Percentiles rank a stretch among this genome's conserved stretches.
Evolutionary conservation across 2,888 invertebrate genomes (phyloP).

Genomic region (Adelognathus sp.): DNA sequence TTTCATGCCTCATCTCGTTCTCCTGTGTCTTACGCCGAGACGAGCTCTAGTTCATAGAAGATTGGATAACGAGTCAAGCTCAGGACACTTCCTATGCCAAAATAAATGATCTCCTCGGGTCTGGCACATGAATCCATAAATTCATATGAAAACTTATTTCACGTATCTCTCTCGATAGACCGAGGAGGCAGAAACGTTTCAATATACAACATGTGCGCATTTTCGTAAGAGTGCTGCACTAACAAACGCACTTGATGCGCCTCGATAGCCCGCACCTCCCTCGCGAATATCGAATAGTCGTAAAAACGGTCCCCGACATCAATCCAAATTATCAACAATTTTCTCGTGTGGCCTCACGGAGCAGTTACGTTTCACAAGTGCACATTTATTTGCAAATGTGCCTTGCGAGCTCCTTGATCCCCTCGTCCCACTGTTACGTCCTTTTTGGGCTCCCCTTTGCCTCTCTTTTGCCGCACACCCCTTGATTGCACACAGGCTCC

Average conservation of each 20-base stretch:
- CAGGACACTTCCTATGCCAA: too few species aligned
- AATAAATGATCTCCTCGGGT: too few species aligned
- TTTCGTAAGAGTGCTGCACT: neutral
- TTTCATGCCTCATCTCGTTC: too few species aligned
- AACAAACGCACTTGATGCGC: neutral
- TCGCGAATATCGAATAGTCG: conserved; percentile 34
- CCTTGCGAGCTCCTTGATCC: conserved; percentile 56
- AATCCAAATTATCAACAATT: conserved; percentile 80
- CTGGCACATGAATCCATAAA: too few species aligned
- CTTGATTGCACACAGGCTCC: conserved; percentile 24
- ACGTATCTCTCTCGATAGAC: too few species aligned
- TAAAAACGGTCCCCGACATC: conserved; percentile 63
- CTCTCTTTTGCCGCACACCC: neutral
- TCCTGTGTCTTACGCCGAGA: too few species aligned
- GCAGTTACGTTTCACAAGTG: conserved; percentile 71
- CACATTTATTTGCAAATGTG: conserved; percentile 73
- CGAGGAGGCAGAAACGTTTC: too few species aligned
- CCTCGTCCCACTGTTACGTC: conserved; percentile 48
- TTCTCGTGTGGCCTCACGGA: conserved; percentile 74
- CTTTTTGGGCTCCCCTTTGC: neutral
- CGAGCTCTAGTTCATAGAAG: too few species aligned
- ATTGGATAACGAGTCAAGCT: too few species aligned
- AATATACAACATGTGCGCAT: neutral
- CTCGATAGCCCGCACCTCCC: neutral
- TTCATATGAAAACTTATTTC: too few species aligned